Base-by-base conservation (phyloP, 2,113 vertebrate species). In the Speoplatyrhinus poulsoni region DNA sequence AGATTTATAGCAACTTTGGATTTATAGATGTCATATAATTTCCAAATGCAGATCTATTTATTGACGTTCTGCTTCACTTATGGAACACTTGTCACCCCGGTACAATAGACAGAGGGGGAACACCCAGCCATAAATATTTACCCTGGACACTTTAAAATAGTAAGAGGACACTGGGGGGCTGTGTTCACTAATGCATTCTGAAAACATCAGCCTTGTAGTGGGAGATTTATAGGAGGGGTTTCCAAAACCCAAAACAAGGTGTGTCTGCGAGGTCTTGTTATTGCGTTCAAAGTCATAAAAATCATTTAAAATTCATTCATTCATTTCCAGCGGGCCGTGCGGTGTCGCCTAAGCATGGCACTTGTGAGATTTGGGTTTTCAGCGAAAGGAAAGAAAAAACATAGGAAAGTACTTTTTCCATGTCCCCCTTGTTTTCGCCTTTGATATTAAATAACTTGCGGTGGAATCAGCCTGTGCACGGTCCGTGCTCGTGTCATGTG, bases 161-260 rank as follows among this genome's bases (percentile, higher is more conserved):
- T 86, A 87, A 82, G 84, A 89, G 82, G 76, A 67, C 79, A 80
- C 87, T 90, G 80, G 87, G 82, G 36, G 81, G 55, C 84, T 81
- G 80, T 73, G 85, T 85, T 88, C 72, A 75, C 82, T 83, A 80
- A 84, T 81, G 76, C 78, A 71, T 72, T 89, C 88, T 82, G 83
- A 89, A 90, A 85, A 84, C 86, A 84, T 90, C 86, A 68, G 77
- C 75, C 86, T 84, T 82, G 82, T 84, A 76, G 81, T 68, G 65
- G 88, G 87, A 90, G 89, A 92, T 94, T 94, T 92, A 92, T 92
- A 87, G 77, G 87, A 69, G 58, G 78, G 83, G 59, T 61, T 54
- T 72, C 53, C 60, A 85, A 87, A 84, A 84, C 82, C 87, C 73
- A 90, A 90, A 90, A 84, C 84, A 88, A 90, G 91, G 91, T 89